phyloP scores from a whole-genome alignment of 53 echinoderm and acorn worm species.

The Hippasteria phrygiana region DNA sequence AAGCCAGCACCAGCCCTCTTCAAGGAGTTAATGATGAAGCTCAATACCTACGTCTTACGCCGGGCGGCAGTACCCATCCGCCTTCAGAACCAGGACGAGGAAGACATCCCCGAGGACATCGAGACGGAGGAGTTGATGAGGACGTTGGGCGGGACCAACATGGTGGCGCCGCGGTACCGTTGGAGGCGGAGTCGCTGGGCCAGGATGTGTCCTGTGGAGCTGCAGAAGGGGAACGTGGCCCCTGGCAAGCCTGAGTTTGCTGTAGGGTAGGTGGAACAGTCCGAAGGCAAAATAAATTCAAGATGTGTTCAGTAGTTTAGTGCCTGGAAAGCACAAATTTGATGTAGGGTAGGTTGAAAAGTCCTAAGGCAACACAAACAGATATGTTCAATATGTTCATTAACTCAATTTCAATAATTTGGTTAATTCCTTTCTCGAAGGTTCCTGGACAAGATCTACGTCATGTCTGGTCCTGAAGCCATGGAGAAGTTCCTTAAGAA shows the following conservation, averaged over 20 bases:
- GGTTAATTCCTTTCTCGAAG: conserved; percentile 47
- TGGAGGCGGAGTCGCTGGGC: conserved; percentile 96
- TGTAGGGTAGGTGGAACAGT: conserved; percentile 91
- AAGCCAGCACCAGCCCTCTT: conserved; percentile 74
- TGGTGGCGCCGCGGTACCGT: conserved; percentile 95
- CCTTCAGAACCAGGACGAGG: conserved; percentile 91
- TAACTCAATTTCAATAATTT: neutral
- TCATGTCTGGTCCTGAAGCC: conserved; percentile 96
- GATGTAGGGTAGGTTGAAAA: too few relatives aligned
- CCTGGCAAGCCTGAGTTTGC: conserved; percentile 98
- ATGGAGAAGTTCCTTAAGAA: conserved; percentile 97
- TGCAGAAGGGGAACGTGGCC: conserved; percentile 95
- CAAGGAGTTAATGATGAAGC: conserved; percentile 87
- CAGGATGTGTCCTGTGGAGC: conserved; percentile 92
- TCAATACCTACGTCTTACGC: conserved; percentile 91
- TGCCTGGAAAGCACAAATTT: too few relatives aligned
- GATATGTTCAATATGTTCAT: too few relatives aligned
- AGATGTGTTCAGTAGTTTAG: neutral
- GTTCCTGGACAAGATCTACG: conserved; percentile 98
- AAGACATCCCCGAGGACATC: conserved; percentile 95
- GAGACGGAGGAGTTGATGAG: conserved; percentile 98
- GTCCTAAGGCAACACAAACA: too few relatives aligned
- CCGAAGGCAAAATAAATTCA: neutral
- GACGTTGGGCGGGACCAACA: conserved; percentile 87
- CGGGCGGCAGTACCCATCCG: conserved; percentile 96